Conservation (phyloP, 2,888 invertebrate genomes). For the Cremastobaeus sp. region DNA sequence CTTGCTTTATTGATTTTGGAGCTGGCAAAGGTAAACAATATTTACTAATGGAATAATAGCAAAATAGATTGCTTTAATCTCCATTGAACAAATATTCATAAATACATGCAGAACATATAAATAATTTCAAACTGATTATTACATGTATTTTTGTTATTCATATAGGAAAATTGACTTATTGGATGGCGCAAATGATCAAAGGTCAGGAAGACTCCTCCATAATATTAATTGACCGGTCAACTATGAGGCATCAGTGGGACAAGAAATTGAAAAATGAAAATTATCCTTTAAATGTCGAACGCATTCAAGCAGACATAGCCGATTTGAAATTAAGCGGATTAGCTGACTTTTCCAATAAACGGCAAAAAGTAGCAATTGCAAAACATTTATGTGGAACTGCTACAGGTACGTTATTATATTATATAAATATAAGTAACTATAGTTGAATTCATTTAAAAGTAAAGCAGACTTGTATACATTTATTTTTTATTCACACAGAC, state of each 20-base stretch:
- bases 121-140: background rate
- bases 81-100: too few species aligned
- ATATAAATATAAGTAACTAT: background rate
- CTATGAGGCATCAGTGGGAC: slow-evolving; percentile 90
- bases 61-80: too few species aligned
- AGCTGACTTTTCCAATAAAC: slow-evolving; percentile 77
- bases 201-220: slow-evolving; percentile 80
- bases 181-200: slow-evolving; percentile 84
- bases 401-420: slow-evolving; percentile 81
- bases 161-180: slow-evolving; percentile 87
- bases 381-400: slow-evolving; percentile 95
- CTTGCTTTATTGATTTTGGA: slow-evolving; percentile 91
- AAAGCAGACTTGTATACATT: slow-evolving; percentile 1
- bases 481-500: slow-evolving; percentile 79
- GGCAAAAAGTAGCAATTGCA: slow-evolving; percentile 83
- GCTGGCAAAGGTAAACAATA: slow-evolving; percentile 87
- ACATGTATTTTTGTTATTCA: background rate
- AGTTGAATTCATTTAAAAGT: background rate
- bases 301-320: slow-evolving; percentile 89
- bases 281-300: slow-evolving; percentile 78
- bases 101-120: background rate
- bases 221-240: slow-evolving; percentile 88
- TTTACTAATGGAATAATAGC: background rate
- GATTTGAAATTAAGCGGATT: slow-evolving; percentile 84
- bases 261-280: slow-evolving; percentile 80